Base-by-base conservation (phyloP, 2,113 vertebrate genomes). In the Entomyzon cyanotis region DNA sequence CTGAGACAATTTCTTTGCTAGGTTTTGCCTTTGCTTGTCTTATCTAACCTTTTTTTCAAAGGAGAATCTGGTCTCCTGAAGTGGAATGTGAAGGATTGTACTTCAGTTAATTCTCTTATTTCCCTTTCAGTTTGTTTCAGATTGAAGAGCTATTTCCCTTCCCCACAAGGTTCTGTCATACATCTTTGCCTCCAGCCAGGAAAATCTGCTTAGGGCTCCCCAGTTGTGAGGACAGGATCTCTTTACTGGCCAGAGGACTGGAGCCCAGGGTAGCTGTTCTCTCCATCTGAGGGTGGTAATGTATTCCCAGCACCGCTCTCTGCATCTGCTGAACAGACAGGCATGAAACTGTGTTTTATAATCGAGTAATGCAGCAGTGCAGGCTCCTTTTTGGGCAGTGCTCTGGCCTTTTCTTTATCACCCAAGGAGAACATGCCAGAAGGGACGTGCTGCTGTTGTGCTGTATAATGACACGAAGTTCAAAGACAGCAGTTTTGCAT, bases 51-150 rank as follows among this genome's bases (percentile, higher is more conserved):
- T 89, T 94, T 69, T 79, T 91, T 81, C 81, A 77, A 79, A 85
- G 70, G 27, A 91, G 37, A 93, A 65, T 76, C 55, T 73, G 62
- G 25, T 82, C 81, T 84, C 59, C 59, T 60, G 60, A 71, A 79
- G 87, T 53, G 67, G 33, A 52, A 62, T 3, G 31, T 58, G 44
- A 65, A 73, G 70, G 60, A 50, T 50, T 50, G 37, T 76, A 65
- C 91, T 95, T 92, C n/a, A 68, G 69, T 84, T 85, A 91, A 87
- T 93, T 89, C 65, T 64, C 46, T 79, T 56, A 28, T 84, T 89
- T 77, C 60, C 81, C 74, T 87, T 82, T 60, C 49, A 70, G 53
- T 81, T 90, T 73, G 50, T 65, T 93, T 92, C 77, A 22, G 47
- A 53, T 22, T 46, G 77, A 79, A 89, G 69, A 53, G 15, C 77